Conservation (phyloP, 2,888 invertebrate species). For the Heliconius hortense region DNA sequence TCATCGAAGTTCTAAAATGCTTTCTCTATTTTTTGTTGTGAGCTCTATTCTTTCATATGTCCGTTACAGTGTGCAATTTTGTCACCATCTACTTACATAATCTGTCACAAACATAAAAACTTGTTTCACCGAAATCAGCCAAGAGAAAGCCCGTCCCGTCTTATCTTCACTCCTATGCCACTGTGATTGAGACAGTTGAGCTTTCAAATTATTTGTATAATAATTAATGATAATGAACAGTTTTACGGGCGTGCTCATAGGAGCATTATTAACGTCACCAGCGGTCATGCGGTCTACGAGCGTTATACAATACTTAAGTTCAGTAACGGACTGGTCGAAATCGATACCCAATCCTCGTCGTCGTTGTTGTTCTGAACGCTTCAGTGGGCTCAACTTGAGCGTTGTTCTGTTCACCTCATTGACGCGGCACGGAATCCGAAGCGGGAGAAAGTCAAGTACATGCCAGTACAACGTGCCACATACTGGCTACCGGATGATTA, state of each 20-base stretch:
- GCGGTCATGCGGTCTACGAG: constrained; percentile 53
- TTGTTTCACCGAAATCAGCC: constrained; percentile 59
- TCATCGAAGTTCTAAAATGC: constrained; percentile 56
- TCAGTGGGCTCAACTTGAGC: constrained; percentile 68
- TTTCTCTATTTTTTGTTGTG: constrained; percentile 63
- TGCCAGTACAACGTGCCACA: constrained; percentile 67
- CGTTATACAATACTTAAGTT: constrained; percentile 59
- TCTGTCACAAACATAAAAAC: constrained; percentile 60
- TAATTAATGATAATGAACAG: constrained; percentile 26
- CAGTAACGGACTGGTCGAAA: constrained; percentile 67
- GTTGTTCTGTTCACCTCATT: constrained; percentile 74
- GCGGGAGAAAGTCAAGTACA: constrained; percentile 78
- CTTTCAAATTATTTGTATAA: constrained; percentile 47
- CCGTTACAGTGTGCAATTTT: constrained; percentile 59
- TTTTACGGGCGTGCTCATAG: constrained; percentile 29
- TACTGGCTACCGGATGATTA: constrained; percentile 58
- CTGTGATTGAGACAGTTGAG: constrained; percentile 48
- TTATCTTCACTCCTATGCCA: constrained; percentile 55
- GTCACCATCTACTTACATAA: constrained; percentile 70
- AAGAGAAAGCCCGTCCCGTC: constrained; percentile 69
- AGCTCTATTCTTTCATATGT: constrained; percentile 58
- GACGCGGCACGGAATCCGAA: constrained; percentile 73
- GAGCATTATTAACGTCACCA: constrained; percentile 42
- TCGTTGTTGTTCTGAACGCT: constrained; percentile 64
- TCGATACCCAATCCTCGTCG: constrained; percentile 60